Evolutionary conservation across 2,797 vertebrate species (phyloP), one percentile per base, ranked within the genome.

Genomic region (Merluccius polli): DNA sequence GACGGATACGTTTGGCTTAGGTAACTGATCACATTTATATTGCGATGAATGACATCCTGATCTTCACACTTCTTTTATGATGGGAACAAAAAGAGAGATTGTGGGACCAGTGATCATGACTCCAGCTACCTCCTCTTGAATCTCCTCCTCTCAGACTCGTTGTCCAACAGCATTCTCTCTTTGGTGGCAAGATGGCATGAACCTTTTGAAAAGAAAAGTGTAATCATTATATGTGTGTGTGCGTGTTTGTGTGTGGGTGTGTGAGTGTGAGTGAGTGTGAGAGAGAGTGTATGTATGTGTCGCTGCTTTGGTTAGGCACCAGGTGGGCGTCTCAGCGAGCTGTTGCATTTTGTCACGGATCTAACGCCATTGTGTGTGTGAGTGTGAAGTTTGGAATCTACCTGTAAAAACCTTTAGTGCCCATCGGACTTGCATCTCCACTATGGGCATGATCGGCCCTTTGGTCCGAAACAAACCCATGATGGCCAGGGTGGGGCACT

Each of bases 351-450:
- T 48, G 44, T 18, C 44, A 48, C 16, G 18, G 13, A 18, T 16
- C 41, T 44, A 44, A 44, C 11, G 41, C 16, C 3, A 44, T 44
- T 6, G 48, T 21, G 59, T 27, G 24, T 65, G 24, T 27, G n/a
- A 11, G 24, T 65, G 24, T 27, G n/a, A 11, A 27, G 59, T 65
- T 27, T 11, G 59, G 59, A 27, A 12, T 78, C 83, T 89, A 95
- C 95, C 94, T 77, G 90, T 69, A 74, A 96, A 93, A 63, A 94
- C 91, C 77, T 84, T 87, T 0, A 89, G 83, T 31, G 93, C 93
- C 93, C 94, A 94, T 2, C 93, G 90, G 0, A 89, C 91, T 85
- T 95, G 95, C 85, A 95, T 89, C 82, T 95, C 94, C 75, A 92
- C 86, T 15, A 89, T 8, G 0, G 95, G 91, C 83, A 92, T 91